Evolutionary conservation across 2,888 invertebrate species (phyloP).

Genomic region (Calameuta pallipes): DNA sequence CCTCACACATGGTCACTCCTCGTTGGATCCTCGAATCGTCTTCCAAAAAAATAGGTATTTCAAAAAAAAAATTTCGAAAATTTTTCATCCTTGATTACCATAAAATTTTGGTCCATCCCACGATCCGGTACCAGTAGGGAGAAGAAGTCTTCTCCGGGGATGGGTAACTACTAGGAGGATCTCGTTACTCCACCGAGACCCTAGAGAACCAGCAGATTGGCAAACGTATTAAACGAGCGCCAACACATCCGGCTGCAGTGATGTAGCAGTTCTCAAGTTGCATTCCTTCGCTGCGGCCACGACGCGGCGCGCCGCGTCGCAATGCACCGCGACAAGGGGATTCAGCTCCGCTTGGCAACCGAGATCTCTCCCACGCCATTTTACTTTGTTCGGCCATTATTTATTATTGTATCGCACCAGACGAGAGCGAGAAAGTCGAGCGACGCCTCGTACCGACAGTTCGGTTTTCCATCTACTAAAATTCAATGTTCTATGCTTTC

Average conservation of each 20-base stretch:
- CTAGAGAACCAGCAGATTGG: not conserved
- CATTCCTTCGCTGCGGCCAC: not conserved
- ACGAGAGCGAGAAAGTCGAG: slow-evolving; percentile 16
- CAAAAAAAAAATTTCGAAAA: too few relatives aligned
- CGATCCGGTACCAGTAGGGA: too few relatives aligned
- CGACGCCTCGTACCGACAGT: not conserved
- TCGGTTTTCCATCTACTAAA: too few relatives aligned
- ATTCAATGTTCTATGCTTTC: too few relatives aligned
- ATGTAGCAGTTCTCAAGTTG: slow-evolving; percentile 7
- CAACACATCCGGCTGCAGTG: slow-evolving; percentile 4
- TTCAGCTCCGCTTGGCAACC: slow-evolving; percentile 40
- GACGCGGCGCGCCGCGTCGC: slow-evolving; percentile 1
- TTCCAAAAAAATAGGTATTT: too few relatives aligned
- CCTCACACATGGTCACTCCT: too few relatives aligned
- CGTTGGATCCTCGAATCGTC: too few relatives aligned
- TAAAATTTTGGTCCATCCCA: too few relatives aligned
- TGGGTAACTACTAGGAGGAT: not conserved
- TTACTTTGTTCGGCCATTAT: slow-evolving; percentile 37
- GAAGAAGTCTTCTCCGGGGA: too few relatives aligned
- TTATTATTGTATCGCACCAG: slow-evolving; percentile 31
- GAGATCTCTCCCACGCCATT: slow-evolving; percentile 37
- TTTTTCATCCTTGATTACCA: too few relatives aligned
- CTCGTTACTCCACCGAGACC: not conserved
- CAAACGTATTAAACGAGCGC: slow-evolving; percentile 6
- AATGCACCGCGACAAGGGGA: slow-evolving; percentile 6